Evolutionary conservation across 1,140 invertebrate genomes (phyloP).

Genomic region (Pristionchus pacificus): DNA sequence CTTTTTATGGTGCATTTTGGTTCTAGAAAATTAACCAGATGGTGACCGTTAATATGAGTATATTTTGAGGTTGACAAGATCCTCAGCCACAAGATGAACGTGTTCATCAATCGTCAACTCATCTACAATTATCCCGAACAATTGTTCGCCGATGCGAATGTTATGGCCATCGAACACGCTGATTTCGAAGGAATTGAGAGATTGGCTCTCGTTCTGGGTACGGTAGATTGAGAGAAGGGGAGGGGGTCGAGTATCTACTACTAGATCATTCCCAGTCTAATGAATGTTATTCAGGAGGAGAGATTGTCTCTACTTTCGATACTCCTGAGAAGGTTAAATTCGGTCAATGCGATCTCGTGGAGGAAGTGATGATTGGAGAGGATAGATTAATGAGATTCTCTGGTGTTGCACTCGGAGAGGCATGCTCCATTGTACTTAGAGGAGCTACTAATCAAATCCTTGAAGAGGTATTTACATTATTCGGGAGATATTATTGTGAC

Average conservation of each 20-base stretch:
- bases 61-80: conserved; percentile 73
- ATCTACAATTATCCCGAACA: conserved; percentile 99
- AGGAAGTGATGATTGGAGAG: conserved; percentile 97
- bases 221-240: no score
- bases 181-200: conserved; percentile 99
- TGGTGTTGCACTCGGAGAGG: conserved; percentile 74
- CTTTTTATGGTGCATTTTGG: no score
- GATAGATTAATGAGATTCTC: conserved; percentile 90
- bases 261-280: neutral
- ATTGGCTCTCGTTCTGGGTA: conserved; percentile 84
- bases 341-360: conserved; percentile 88
- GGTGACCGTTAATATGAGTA: neutral
- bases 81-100: conserved; percentile 87
- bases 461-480: conserved; percentile 78
- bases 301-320: conserved; percentile 98
- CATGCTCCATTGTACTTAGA: conserved; percentile 91
- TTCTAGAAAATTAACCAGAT: no score
- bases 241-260: conserved; percentile 7
- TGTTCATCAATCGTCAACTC: conserved; percentile 97
- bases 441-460: conserved; percentile 99
- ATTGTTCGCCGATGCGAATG: conserved; percentile 91
- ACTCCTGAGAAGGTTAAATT: conserved; percentile 83
- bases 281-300: conserved; percentile 67
- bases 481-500: no score
- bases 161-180: conserved; percentile 99